Percentiles rank a stretch among this genome's conserved stretches.
These are phyloP conservation scores for Lerema accius DNA, from an alignment of 1,140 invertebrate genomes.

Conservation along the genomic window DNA sequence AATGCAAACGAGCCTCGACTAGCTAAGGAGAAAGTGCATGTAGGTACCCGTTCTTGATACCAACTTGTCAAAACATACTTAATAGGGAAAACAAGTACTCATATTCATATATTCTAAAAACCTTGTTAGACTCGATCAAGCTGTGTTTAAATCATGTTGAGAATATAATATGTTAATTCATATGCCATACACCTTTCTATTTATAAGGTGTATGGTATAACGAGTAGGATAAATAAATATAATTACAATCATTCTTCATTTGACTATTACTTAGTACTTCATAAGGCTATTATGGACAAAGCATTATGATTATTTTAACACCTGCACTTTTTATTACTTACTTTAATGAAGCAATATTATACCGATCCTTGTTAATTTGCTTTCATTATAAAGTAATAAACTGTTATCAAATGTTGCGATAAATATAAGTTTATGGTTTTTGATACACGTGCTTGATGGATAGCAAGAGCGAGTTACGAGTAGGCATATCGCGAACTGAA, in stretches of 20 bases:
- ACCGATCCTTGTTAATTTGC: neutral
- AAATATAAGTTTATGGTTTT: conserved; percentile 4
- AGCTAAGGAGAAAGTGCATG: conserved; percentile 23
- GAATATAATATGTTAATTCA: conserved; percentile 25
- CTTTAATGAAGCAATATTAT: neutral
- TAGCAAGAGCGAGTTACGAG: neutral
- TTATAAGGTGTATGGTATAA: conserved; percentile 23
- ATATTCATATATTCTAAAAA: conserved; percentile 35
- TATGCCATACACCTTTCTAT: conserved; percentile 5
- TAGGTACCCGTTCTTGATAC: conserved; percentile 29
- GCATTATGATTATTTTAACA: neutral
- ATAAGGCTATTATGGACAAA: neutral
- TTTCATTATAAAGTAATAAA: conserved; percentile 4
- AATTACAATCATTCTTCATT: neutral
- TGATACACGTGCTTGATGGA: neutral
- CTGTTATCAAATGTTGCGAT: conserved; percentile 14
- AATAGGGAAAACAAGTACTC: conserved; percentile 28
- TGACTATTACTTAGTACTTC: neutral
- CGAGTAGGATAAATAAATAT: neutral
- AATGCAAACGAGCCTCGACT: conserved; percentile 18
- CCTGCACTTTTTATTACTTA: neutral
- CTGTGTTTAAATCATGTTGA: conserved; percentile 12
- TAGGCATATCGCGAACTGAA: conserved; percentile 16
- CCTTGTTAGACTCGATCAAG: conserved; percentile 29
- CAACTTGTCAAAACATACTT: conserved; percentile 28